phyloP scores from a whole-genome alignment of 1,140 invertebrate genomes.

The Belonocnema kinseyi region DNA sequence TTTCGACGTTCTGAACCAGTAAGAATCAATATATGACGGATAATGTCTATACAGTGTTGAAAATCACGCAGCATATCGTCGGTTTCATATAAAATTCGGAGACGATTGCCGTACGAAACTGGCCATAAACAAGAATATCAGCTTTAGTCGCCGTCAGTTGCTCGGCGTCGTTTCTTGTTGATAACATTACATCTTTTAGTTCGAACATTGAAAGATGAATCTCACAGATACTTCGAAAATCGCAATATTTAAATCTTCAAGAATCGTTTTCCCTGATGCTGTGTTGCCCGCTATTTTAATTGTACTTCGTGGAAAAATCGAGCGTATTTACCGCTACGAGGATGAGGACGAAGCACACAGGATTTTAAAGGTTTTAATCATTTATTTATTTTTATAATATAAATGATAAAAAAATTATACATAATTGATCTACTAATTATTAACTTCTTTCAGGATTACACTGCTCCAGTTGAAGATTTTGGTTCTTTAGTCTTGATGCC shows the following conservation, averaged over 20 bases:
- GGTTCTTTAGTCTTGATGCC: slow-evolving; percentile 82
- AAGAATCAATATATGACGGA: too few relatives aligned
- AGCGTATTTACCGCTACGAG: slow-evolving; percentile 39
- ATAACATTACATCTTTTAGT: neutral
- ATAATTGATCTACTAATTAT: neutral
- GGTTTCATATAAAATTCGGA: too few relatives aligned
- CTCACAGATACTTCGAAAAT: neutral
- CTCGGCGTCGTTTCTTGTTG: neutral
- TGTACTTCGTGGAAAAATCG: slow-evolving; percentile 46
- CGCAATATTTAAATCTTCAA: slow-evolving; percentile 44
- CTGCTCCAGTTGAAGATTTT: slow-evolving; percentile 70
- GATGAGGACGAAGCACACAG: slow-evolving; percentile 36
- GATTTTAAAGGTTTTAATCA: slow-evolving; percentile 39
- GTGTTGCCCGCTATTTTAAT: slow-evolving; percentile 52
- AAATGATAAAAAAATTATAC: neutral
- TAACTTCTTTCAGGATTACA: neutral
- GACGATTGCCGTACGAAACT: too few relatives aligned
- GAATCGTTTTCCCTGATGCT: slow-evolving; percentile 46
- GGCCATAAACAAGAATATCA: too few relatives aligned
- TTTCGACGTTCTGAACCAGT: too few relatives aligned
- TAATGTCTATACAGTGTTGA: too few relatives aligned
- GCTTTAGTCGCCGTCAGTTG: too few relatives aligned
- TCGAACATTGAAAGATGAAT: neutral
- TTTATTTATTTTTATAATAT: slow-evolving; percentile 3
- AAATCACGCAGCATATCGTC: too few relatives aligned